Evolutionary conservation across 2,888 invertebrate genomes (phyloP), one percentile per base, ranked within the genome.

Genomic region (Agrochola lychnidis): DNA sequence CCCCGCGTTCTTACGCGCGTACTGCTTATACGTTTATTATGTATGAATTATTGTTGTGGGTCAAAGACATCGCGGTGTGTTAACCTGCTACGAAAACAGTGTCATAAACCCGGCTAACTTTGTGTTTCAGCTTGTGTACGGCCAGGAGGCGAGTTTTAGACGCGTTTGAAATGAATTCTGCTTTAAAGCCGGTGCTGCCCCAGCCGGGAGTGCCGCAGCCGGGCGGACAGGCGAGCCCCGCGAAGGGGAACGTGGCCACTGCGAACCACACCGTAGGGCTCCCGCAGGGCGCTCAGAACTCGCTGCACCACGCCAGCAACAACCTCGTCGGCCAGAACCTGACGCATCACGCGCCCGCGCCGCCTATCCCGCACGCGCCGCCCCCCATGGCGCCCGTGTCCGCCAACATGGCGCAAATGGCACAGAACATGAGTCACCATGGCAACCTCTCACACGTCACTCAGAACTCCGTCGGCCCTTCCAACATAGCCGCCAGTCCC

Each of bases 111-210:
- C 88, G 79, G 87, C 89, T 86, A 87, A 90, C 89, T 94, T 94
- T 94, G 92, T 95, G 93, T 95, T 96, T 94, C 95, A 96, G 95
- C 91, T 93, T 91, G 89, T 89, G 91, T 90, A 82, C 88, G 87
- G 84, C 80, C 77, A 79, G 85, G 67, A 87, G 86, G 87, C 83
- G 83, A 82, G 81, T 91, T 88, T 89, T 91, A 85, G 88, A 89
- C 90, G 90, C 91, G 90, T 90, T 91, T 93, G 95, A 93, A 93
- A 97, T 97, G 97, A 97, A 97, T 96, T 97, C 97, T 91, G 97
- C 97, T 91, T 93, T 97, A 94, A 97, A 97, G 94, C 97, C 97
- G 92, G 97, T 96, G 90, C 91, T 97, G 90, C 94, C 97, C 86
- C 95, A 97, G 92, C 94, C 96, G 91, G 96, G 95, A 89, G 95